phyloP scores from a whole-genome alignment of 1,140 invertebrate species.

The Neodiprion fabricii region DNA sequence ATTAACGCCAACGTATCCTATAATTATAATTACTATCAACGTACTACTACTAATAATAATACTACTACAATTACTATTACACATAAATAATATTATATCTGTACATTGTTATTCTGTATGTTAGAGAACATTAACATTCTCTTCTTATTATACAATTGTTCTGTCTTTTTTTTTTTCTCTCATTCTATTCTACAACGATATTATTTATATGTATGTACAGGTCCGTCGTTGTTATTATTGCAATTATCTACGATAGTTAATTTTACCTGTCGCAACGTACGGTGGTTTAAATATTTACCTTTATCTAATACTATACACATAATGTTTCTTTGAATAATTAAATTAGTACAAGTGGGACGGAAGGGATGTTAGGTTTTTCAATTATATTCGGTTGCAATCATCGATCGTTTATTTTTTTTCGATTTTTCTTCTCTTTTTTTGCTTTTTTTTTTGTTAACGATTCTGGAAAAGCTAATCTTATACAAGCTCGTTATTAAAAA shows the following conservation, averaged over 20 bases:
- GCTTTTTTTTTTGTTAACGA: too few relatives aligned
- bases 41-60: background rate
- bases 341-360: too few relatives aligned
- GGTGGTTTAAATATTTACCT: too few relatives aligned
- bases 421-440: too few relatives aligned
- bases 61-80: background rate
- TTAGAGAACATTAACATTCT: too few relatives aligned
- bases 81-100: background rate
- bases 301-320: too few relatives aligned
- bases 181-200: background rate
- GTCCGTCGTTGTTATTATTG: background rate
- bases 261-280: conserved; percentile 33
- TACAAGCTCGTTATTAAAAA: too few relatives aligned
- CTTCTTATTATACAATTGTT: background rate
- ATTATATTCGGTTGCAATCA: too few relatives aligned
- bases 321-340: too few relatives aligned
- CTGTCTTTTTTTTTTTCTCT: background rate
- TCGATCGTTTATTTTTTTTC: too few relatives aligned
- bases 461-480: too few relatives aligned
- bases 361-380: too few relatives aligned
- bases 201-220: background rate
- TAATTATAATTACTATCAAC: background rate
- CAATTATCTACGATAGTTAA: background rate
- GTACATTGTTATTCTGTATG: background rate
- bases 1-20: conserved; percentile 10